Percentiles rank a stretch among this genome's conserved stretches.
Evolutionary conservation across 2,888 invertebrate species (phyloP).

Genomic region (Ditula angustiorana): DNA sequence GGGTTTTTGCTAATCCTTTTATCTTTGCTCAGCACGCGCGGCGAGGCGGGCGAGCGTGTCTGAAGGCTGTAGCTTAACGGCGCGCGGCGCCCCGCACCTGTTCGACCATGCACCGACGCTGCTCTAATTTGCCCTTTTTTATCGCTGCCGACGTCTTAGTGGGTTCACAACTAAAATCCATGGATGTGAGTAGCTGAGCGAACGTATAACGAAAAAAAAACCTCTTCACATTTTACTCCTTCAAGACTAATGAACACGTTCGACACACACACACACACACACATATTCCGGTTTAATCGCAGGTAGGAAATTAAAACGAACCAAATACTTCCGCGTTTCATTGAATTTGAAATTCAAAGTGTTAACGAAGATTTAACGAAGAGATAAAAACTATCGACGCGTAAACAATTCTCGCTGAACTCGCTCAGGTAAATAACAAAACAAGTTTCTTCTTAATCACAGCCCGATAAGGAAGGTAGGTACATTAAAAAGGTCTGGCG

Average conservation of each 20-base stretch:
- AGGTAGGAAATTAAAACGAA: background rate
- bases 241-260: too few species aligned
- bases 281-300: background rate
- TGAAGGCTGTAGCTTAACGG: conserved; percentile 51
- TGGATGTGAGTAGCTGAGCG: background rate
- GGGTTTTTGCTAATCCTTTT: conserved; percentile 72
- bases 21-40: conserved; percentile 74
- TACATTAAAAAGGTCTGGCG: conserved; percentile 86
- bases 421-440: conserved; percentile 47
- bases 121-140: conserved; percentile 64
- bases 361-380: conserved; percentile 1
- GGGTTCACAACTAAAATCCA: background rate
- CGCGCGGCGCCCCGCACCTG: conserved; percentile 60
- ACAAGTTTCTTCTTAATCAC: conserved; percentile 77
- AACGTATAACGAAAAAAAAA: background rate
- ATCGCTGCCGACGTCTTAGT: conserved; percentile 24
- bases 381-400: conserved; percentile 24
- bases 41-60: conserved; percentile 55
- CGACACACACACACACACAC: background rate
- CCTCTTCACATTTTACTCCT: background rate
- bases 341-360: conserved; percentile 5
- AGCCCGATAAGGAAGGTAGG: conserved; percentile 77
- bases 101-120: conserved; percentile 58
- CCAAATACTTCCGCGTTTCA: background rate
- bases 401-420: conserved; percentile 23